Percentiles rank a stretch among this genome's conserved stretches.
Conservation (phyloP, 2,113 vertebrate genomes). For the Pomatorhinus ruficollis region DNA sequence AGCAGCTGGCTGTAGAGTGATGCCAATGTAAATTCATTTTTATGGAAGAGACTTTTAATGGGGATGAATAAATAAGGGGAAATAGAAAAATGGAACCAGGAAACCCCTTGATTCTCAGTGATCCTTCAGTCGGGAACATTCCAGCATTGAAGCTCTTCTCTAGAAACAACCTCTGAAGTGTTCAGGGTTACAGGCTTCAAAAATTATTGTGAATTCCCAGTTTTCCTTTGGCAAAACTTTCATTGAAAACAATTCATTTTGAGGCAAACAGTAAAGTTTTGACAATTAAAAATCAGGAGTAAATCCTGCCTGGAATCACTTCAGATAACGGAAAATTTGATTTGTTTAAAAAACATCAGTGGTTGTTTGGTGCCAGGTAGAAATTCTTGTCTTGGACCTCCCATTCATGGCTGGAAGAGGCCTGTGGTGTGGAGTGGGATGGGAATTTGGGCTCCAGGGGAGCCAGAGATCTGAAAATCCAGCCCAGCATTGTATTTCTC, state of each 20-base stretch:
- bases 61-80: not conserved
- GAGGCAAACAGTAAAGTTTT: not conserved
- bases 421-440: not conserved
- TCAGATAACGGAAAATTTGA: not conserved
- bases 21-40: not conserved
- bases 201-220: not conserved
- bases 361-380: not conserved
- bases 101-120: rapidly evolving
- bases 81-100: not conserved
- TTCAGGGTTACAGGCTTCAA: not conserved
- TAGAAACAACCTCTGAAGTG: not conserved
- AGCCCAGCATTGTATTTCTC: not conserved
- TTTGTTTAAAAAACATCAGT: not conserved
- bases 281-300: not conserved
- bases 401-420: not conserved
- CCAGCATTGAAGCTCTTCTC: not conserved
- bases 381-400: not conserved
- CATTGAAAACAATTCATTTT: not conserved
- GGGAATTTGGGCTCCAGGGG: not conserved
- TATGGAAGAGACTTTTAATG: not conserved
- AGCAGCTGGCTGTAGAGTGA: not conserved
- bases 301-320: not conserved
- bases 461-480: not conserved
- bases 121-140: not conserved
- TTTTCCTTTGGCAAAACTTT: not conserved